A percentile compares a stretch with the other conserved stretches of the same genome.
These are phyloP conservation scores for Egretta garzetta DNA, from an alignment of 2,113 vertebrate species.

Conservation along the genomic window DNA sequence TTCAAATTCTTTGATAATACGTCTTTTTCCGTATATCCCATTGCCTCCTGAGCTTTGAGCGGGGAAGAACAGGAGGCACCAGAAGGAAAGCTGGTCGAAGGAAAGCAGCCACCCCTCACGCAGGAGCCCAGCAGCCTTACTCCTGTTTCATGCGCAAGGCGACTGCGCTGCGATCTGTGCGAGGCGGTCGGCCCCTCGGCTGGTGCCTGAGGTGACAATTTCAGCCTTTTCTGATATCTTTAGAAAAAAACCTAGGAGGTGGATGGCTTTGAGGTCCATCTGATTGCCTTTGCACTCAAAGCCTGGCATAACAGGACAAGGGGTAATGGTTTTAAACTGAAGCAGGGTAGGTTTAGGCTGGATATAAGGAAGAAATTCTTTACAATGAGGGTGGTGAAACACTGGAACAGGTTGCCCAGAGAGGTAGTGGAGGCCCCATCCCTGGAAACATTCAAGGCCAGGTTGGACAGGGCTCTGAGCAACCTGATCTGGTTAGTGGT, in stretches of 20 bases:
- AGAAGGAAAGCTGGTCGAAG: background rate
- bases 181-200: background rate
- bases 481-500: no score
- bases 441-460: no score
- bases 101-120: accelerated
- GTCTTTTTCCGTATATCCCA: background rate
- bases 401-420: no score
- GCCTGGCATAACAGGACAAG: no score
- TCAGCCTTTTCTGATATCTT: background rate
- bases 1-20: background rate
- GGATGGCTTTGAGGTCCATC: accelerated
- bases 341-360: no score
- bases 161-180: accelerated
- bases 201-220: background rate
- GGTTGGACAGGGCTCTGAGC: no score
- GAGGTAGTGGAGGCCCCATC: no score
- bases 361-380: no score
- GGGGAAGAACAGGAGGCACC: background rate
- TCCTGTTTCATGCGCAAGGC: accelerated
- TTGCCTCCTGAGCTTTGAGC: background rate
- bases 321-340: no score
- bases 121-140: accelerated
- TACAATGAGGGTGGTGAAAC: no score
- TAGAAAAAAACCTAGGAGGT: background rate
- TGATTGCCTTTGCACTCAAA: accelerated